Evolutionary conservation across 2,113 vertebrate genomes (phyloP).

Genomic region (Aramus guarauna): DNA sequence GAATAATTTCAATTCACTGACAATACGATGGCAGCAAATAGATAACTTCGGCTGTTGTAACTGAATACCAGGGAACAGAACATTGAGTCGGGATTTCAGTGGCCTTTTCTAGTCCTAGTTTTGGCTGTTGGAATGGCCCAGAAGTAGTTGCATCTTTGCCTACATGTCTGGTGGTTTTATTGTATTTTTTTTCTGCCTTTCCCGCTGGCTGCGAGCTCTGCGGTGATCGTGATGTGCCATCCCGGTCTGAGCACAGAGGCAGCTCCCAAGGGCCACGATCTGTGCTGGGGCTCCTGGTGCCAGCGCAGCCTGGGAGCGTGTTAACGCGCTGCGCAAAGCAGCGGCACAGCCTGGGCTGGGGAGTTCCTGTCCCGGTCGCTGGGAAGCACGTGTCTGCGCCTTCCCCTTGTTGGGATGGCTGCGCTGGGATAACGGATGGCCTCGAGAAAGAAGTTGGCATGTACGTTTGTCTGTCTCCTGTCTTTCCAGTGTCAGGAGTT

Average conservation of each 20-base stretch:
- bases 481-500: not conserved
- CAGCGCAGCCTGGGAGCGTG: accelerated
- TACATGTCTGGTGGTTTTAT: accelerated
- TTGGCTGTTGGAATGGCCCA: not conserved
- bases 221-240: accelerated
- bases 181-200: accelerated
- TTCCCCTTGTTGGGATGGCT: not conserved
- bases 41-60: not conserved
- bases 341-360: not conserved
- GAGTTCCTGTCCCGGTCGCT: not conserved
- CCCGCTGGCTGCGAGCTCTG: not conserved
- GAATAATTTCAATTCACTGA: not conserved
- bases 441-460: not conserved
- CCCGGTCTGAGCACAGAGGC: not conserved
- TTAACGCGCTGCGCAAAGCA: too few relatives aligned
- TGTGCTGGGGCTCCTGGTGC: not conserved
- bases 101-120: not conserved
- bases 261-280: not conserved
- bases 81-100: not conserved
- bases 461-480: accelerated
- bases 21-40: not conserved
- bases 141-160: not conserved
- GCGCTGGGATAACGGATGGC: not conserved
- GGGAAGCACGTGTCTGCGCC: not conserved
- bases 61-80: not conserved